phyloP scores from a whole-genome alignment of 2,113 vertebrate genomes.

The Paradisaea rubra region DNA sequence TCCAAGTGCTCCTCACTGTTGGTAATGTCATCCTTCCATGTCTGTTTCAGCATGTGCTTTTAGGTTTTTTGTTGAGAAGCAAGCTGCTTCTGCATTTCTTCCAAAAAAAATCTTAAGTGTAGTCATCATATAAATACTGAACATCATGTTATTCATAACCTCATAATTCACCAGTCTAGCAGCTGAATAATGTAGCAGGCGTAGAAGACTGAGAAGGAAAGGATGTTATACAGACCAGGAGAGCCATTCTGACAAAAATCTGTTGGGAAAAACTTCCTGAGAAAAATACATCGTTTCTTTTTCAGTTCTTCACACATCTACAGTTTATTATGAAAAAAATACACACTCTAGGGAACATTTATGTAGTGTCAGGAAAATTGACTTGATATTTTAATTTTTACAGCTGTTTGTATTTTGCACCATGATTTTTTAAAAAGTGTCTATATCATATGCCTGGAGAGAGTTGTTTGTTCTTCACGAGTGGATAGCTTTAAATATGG shows the following conservation, averaged over 20 bases:
- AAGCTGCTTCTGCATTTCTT: constrained; percentile 10
- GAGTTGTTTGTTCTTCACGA: neutral
- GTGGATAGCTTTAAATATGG: neutral
- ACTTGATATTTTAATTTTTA: constrained; percentile 7
- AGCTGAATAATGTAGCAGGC: neutral
- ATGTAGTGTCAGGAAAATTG: neutral
- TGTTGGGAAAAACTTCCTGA: neutral
- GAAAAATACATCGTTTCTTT: neutral
- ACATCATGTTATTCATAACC: neutral
- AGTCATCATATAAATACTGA: neutral
- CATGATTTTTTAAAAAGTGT: neutral
- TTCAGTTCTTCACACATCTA: neutral
- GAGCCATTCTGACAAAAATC: constrained; percentile 11
- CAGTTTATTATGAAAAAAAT: neutral
- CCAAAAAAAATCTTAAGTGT: neutral
- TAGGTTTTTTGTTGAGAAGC: neutral
- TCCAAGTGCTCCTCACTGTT: neutral
- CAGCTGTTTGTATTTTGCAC: neutral
- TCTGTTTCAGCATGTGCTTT: neutral
- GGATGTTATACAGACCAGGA: neutral
- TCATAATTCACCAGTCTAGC: constrained; percentile 1
- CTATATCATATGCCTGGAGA: neutral
- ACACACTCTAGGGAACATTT: neutral
- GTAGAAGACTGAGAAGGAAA: neutral
- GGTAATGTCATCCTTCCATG: neutral